Evolutionary conservation across 1,140 invertebrate genomes (phyloP).

Genomic region (Prorops nasuta): DNA sequence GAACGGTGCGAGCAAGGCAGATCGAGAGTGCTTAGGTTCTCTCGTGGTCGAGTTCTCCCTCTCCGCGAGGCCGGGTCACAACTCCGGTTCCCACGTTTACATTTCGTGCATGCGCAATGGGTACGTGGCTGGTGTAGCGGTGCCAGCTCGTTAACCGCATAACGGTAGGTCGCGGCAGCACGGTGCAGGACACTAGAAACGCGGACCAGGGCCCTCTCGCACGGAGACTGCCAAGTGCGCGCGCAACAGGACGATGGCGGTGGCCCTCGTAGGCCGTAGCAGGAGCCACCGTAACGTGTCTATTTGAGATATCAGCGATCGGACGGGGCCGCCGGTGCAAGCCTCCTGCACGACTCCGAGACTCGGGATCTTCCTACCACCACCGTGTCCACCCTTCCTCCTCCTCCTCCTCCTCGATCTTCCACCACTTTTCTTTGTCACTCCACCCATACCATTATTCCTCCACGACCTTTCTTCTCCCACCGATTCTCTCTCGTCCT

Average conservation of each 20-base stretch:
- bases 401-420: slow-evolving; percentile 5
- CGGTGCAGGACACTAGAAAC: neutral
- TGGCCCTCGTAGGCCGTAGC: neutral
- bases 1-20: too few species aligned
- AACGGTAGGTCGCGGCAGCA: slow-evolving; percentile 43
- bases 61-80: slow-evolving; percentile 29
- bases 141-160: slow-evolving; percentile 56
- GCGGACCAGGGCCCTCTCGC: neutral
- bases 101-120: slow-evolving; percentile 58
- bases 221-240: neutral
- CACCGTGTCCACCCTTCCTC: slow-evolving; percentile 4
- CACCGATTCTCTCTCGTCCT: too few species aligned
- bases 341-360: slow-evolving; percentile 31
- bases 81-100: slow-evolving; percentile 59
- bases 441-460: too few species aligned
- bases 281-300: slow-evolving; percentile 36
- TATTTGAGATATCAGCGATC: slow-evolving; percentile 44
- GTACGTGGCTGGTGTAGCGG: slow-evolving; percentile 36
- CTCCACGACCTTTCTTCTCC: too few species aligned
- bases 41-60: slow-evolving; percentile 15
- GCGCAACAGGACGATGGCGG: neutral
- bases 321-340: slow-evolving; percentile 26
- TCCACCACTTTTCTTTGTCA: neutral
- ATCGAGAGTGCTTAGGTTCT: too few species aligned
- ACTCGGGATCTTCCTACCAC: slow-evolving; percentile 16